A percentile compares a stretch with the other conserved stretches of the same genome.
These are phyloP conservation scores for Ametastegia equiseti DNA, from an alignment of 2,888 invertebrate species.

Conservation along the genomic window DNA sequence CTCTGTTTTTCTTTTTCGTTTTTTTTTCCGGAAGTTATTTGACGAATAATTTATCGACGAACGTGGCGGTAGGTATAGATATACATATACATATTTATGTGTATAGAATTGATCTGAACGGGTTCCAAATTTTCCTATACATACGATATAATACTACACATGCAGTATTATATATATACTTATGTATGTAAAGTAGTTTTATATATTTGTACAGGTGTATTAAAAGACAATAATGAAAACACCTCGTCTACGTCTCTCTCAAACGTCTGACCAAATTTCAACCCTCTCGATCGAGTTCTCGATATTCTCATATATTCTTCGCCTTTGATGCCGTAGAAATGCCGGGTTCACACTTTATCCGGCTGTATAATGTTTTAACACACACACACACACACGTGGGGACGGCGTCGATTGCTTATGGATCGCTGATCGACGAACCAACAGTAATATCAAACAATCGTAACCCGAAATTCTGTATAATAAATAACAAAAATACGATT, in stretches of 20 bases:
- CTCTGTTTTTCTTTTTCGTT: background rate
- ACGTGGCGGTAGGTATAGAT: background rate
- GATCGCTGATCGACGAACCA: background rate
- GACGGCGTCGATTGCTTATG: background rate
- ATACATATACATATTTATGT: background rate
- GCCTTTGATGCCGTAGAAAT: background rate
- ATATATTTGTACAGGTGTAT: background rate
- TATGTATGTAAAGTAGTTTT: background rate
- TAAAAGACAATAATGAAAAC: background rate
- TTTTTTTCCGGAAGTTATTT: background rate
- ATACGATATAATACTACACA: background rate
- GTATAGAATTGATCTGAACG: background rate
- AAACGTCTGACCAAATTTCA: background rate
- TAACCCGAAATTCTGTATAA: too few species aligned
- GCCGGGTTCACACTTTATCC: background rate
- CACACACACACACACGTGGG: background rate
- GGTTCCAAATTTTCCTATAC: constrained; percentile 14
- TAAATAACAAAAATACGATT: too few species aligned
- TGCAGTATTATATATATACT: background rate
- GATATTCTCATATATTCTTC: background rate
- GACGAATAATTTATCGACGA: background rate
- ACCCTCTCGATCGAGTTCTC: too few species aligned
- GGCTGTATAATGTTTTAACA: background rate
- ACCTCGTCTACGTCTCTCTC: background rate
- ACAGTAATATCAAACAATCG: background rate